Percentiles rank a stretch among this genome's conserved stretches.
These are phyloP conservation scores for Patella depressa DNA, from an alignment of 2,888 invertebrate genomes.

Conservation along the genomic window DNA sequence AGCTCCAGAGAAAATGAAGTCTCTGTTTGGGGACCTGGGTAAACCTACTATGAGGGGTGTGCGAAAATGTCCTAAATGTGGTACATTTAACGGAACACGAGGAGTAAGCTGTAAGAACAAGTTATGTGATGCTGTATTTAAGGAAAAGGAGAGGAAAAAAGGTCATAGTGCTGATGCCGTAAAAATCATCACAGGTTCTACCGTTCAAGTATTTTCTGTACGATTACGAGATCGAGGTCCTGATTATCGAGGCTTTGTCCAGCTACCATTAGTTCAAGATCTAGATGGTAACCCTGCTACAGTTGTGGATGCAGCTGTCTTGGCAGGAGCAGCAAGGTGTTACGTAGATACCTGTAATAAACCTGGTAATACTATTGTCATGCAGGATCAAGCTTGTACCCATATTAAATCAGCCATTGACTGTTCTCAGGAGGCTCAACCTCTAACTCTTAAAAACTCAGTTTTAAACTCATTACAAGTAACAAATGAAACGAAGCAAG, in stretches of 20 bases:
- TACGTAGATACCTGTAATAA: conserved; percentile 70
- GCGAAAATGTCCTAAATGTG: conserved; percentile 83
- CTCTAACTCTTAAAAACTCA: conserved; percentile 77
- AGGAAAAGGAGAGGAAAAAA: conserved; percentile 75
- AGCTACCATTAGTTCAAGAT: conserved; percentile 72
- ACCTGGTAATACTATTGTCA: conserved; percentile 40
- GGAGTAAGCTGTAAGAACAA: conserved; percentile 83
- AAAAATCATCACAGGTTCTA: conserved; percentile 77
- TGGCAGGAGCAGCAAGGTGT: conserved; percentile 68
- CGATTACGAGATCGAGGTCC: conserved; percentile 79
- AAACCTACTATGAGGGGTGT: conserved; percentile 81
- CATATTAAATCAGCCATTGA: conserved; percentile 79
- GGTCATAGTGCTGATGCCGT: conserved; percentile 77
- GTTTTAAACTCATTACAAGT: conserved; percentile 77
- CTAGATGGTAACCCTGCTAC: conserved; percentile 67
- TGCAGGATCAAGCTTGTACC: conserved; percentile 72
- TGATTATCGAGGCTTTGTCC: conserved; percentile 83
- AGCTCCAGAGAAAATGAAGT: conserved; percentile 61
- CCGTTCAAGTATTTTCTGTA: conserved; percentile 78
- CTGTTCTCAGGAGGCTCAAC: conserved; percentile 77
- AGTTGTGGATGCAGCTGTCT: conserved; percentile 59
- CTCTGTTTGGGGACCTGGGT: conserved; percentile 75
- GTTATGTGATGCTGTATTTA: conserved; percentile 79
- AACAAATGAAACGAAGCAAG: conserved; percentile 76
- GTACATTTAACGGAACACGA: conserved; percentile 82